These are phyloP conservation scores for Entomyzon cyanotis DNA, from an alignment of 2,113 vertebrate species.

Conservation along the genomic window DNA sequence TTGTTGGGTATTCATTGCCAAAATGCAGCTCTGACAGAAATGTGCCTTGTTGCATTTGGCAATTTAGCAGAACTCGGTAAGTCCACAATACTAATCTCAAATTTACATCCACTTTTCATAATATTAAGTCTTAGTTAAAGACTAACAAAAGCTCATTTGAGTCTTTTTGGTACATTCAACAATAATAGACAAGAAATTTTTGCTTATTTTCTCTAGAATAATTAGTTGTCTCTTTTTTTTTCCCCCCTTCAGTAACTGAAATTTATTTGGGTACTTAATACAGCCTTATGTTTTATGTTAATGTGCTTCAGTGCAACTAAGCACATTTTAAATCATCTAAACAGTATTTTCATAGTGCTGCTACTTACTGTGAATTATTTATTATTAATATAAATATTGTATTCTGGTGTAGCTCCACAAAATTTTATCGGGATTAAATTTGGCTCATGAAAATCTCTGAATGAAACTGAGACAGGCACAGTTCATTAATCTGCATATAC, in stretches of 20 bases:
- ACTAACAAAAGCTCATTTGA: neutral
- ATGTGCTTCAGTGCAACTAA: neutral
- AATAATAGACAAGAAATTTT: neutral
- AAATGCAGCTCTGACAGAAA: slow-evolving; percentile 93
- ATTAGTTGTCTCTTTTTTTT: neutral
- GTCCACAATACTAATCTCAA: slow-evolving; percentile 19
- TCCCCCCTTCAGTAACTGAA: neutral
- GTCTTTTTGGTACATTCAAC: neutral
- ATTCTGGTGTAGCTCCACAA: neutral
- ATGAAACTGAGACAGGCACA: neutral
- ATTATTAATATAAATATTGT: slow-evolving; percentile 16
- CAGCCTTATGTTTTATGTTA: neutral
- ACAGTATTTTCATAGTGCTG: neutral
- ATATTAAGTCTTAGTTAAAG: neutral
- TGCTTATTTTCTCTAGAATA: neutral
- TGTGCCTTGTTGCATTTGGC: slow-evolving; percentile 99
- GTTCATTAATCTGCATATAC: neutral
- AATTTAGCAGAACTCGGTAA: slow-evolving; percentile 98
- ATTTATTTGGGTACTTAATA: slow-evolving; percentile 7
- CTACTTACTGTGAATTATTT: slow-evolving; percentile 39
- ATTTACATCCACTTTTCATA: neutral
- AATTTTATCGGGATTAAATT: neutral
- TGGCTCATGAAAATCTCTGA: slow-evolving; percentile 1
- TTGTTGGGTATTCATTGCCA: slow-evolving; percentile 92
- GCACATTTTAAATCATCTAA: slow-evolving; percentile 13